Conservation (phyloP, 2,113 vertebrate genomes). For the Bos taurus region ARS-UCD2.0 NC_037339.1:34434001-34434500, state of each 20-base stretch:
- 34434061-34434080: background rate
- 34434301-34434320: background rate
- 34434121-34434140: background rate
- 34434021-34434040: background rate
- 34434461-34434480: background rate
- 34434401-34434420: background rate
- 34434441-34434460: background rate
- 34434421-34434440: background rate
- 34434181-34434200: background rate
- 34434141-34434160: background rate
- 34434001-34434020: background rate
- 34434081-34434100: background rate
- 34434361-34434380: background rate
- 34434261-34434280: background rate
- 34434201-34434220: background rate
- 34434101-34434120: background rate
- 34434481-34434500: background rate
- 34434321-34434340: background rate
- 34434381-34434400: background rate
- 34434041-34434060: background rate
- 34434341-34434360: background rate
- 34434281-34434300: background rate
- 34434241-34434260: background rate
- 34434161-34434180: background rate
- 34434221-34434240: background rate